Conservation (phyloP, 37 sponge, comb jelly and placozoan genomes). For the Cladorhizidae sp. region DNA sequence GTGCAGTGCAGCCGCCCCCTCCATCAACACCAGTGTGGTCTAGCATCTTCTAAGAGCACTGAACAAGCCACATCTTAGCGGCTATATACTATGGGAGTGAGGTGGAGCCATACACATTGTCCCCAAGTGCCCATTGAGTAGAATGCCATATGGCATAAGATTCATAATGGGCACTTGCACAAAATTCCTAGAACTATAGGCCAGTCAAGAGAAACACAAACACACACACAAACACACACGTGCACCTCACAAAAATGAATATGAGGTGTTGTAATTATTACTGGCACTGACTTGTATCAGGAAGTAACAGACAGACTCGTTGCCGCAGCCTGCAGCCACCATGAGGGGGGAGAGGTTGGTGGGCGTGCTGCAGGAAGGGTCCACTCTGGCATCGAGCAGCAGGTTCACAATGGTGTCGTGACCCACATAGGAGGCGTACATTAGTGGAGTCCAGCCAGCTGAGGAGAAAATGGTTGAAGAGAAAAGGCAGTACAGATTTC, state of each 20-base stretch:
- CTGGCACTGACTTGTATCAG: conserved; percentile 63
- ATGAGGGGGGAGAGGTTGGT: conserved; percentile 71
- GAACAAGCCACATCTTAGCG: no score
- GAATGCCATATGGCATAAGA: no score
- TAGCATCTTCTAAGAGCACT: no score
- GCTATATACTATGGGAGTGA: no score
- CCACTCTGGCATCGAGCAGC: conserved; percentile 68
- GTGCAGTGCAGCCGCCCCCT: no score
- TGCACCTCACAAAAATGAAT: neutral
- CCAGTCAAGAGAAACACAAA: neutral
- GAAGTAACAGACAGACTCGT: conserved; percentile 82
- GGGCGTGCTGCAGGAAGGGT: conserved; percentile 53
- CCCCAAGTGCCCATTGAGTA: no score
- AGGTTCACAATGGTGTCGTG: conserved; percentile 81
- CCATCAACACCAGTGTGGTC: no score
- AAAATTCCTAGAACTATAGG: neutral
- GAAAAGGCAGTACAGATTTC: neutral
- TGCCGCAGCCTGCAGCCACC: conserved; percentile 88
- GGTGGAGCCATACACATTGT: no score
- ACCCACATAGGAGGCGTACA: conserved; percentile 83
- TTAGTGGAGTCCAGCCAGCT: conserved; percentile 78
- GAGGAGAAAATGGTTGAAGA: conserved; percentile 5
- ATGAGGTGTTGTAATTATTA: no score
- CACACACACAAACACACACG: conserved; percentile 4
- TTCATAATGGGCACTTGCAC: no score